These are phyloP conservation scores for Clinocottus analis DNA, from an alignment of 2,113 vertebrate genomes.

Conservation along the genomic window DNA sequence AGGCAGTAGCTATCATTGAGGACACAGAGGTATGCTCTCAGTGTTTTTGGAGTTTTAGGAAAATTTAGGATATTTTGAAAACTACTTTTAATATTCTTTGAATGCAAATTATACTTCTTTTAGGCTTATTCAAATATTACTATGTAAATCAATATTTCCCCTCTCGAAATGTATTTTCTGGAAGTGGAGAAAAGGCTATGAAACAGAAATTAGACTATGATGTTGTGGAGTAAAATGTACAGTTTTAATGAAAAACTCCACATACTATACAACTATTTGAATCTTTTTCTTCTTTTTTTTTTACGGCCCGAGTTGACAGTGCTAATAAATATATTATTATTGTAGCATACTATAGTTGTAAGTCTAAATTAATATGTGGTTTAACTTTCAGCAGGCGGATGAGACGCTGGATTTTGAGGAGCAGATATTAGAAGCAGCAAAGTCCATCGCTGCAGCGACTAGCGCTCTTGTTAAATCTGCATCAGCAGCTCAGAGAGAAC, in stretches of 20 bases:
- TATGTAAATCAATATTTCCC: background rate
- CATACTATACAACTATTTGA: too few relatives aligned
- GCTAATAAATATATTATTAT: background rate
- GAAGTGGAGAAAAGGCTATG: background rate
- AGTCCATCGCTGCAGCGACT: conserved; percentile 97
- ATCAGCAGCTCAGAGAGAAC: conserved; percentile 96
- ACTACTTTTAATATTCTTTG: background rate
- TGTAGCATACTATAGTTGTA: background rate
- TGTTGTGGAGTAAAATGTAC: background rate
- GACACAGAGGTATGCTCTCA: background rate
- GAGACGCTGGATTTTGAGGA: conserved; percentile 98
- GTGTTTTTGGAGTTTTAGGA: background rate
- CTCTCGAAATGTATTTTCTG: background rate
- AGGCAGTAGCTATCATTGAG: background rate
- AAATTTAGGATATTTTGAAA: conserved; percentile 19
- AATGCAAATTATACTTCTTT: background rate
- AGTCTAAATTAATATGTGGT: conserved; percentile 58
- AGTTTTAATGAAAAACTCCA: background rate
- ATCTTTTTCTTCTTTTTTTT: too few relatives aligned
- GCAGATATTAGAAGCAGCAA: conserved; percentile 98
- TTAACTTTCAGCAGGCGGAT: conserved; percentile 93
- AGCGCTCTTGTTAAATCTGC: conserved; percentile 98
- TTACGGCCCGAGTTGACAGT: background rate
- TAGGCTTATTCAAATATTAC: background rate
- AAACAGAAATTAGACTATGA: background rate